Evolutionary conservation across 2,797 vertebrate species (phyloP).

Genomic region (Poeciliopsis turneri): DNA sequence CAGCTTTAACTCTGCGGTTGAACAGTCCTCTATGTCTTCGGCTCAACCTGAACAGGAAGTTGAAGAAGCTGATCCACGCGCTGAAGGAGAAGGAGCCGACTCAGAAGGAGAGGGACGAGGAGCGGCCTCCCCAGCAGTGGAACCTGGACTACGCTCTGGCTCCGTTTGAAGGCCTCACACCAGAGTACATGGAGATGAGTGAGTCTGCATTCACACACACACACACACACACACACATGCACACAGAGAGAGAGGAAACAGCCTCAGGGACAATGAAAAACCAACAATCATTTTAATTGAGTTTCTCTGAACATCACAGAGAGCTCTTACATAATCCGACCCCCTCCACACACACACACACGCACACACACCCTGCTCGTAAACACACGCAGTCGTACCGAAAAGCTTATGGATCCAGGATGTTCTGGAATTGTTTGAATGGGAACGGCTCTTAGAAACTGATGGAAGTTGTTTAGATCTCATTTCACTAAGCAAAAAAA

Average conservation of each 20-base stretch:
- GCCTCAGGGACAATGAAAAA: background rate
- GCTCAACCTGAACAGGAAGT: constrained; percentile 68
- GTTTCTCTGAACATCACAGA: background rate
- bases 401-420: background rate
- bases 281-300: constrained; percentile 9
- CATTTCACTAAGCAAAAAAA: background rate
- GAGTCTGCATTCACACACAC: constrained; percentile 63
- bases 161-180: constrained; percentile 93
- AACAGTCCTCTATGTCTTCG: background rate
- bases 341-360: no score
- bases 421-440: constrained; percentile 2
- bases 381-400: background rate
- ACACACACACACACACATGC: no score
- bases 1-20: background rate
- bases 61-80: constrained; percentile 86
- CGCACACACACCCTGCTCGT: background rate
- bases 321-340: constrained; percentile 12
- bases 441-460: background rate
- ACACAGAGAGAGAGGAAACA: background rate
- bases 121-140: constrained; percentile 89
- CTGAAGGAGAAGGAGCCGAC: constrained; percentile 86
- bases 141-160: constrained; percentile 90
- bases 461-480: constrained; percentile 2
- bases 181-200: constrained; percentile 99
- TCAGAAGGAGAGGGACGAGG: constrained; percentile 75